phyloP scores from a whole-genome alignment of 1,140 invertebrate species.

The Belonocnema kinseyi region DNA sequence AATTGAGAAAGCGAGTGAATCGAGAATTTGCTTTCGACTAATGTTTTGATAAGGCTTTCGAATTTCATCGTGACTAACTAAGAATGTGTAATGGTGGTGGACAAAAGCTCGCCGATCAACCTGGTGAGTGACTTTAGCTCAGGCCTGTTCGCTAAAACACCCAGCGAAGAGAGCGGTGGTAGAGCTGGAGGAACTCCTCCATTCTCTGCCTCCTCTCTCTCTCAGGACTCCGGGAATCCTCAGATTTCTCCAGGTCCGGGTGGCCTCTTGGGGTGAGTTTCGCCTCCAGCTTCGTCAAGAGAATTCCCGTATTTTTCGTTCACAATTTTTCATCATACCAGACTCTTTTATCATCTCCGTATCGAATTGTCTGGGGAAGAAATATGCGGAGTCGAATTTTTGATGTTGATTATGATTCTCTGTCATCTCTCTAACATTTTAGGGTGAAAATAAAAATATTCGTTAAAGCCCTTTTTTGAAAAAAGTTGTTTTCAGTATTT shows the following conservation, averaged over 20 bases:
- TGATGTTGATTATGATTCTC: too few species aligned
- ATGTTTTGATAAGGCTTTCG: constrained; percentile 35
- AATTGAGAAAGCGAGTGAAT: constrained; percentile 1
- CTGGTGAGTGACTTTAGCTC: constrained; percentile 91
- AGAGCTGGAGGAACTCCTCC: constrained; percentile 72
- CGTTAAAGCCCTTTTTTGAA: too few species aligned
- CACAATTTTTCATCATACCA: constrained; percentile 9
- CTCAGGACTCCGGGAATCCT: constrained; percentile 73
- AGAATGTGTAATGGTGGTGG: constrained; percentile 70
- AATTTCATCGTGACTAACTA: constrained; percentile 62
- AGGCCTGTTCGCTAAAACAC: constrained; percentile 90
- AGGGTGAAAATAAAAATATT: too few species aligned
- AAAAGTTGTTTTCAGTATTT: too few species aligned
- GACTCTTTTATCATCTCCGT: not conserved
- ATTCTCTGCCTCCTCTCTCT: constrained; percentile 74
- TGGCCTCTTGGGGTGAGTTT: constrained; percentile 73
- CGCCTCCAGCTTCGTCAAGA: constrained; percentile 55
- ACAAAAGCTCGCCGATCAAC: constrained; percentile 89
- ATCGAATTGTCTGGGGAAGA: constrained; percentile 11
- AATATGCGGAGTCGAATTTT: not conserved
- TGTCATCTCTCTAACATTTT: too few species aligned
- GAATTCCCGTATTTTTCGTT: constrained; percentile 37
- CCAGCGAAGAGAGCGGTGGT: constrained; percentile 85
- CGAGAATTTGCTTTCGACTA: constrained; percentile 36
- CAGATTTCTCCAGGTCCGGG: constrained; percentile 72